A percentile compares a stretch with the other conserved stretches of the same genome.
phyloP scores from a whole-genome alignment of 1,140 invertebrate genomes.

The Paramacrobiotus metropolitanus region DNA sequence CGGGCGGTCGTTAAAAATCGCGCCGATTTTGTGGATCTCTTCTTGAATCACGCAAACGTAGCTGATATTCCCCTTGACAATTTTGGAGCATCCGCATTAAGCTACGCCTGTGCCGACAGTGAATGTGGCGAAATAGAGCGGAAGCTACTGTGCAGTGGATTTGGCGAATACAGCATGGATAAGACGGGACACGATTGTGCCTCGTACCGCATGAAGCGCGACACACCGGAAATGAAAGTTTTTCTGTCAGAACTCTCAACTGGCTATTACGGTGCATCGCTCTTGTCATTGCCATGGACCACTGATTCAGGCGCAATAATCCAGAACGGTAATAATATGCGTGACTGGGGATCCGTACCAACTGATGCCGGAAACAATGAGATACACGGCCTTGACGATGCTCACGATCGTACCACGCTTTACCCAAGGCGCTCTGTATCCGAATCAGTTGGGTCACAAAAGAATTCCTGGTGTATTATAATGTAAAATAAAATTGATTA shows the following conservation, averaged over 20 bases:
- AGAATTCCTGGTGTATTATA: too few relatives aligned
- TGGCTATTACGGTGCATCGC: background rate
- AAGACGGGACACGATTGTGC: background rate
- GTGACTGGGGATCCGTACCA: too few relatives aligned
- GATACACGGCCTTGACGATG: too few relatives aligned
- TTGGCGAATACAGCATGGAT: background rate
- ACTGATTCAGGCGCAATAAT: too few relatives aligned
- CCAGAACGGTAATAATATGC: too few relatives aligned
- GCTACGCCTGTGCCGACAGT: background rate
- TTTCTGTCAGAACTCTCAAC: background rate
- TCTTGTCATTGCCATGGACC: too few relatives aligned
- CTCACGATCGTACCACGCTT: too few relatives aligned
- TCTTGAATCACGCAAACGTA: background rate
- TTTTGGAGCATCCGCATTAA: background rate
- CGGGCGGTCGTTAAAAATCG: background rate
- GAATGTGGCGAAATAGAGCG: background rate
- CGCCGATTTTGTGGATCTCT: background rate
- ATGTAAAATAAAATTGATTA: too few relatives aligned
- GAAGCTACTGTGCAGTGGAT: background rate
- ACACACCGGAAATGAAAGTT: background rate
- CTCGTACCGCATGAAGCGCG: slow-evolving; percentile 4
- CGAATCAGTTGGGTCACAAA: too few relatives aligned
- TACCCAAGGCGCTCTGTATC: too few relatives aligned
- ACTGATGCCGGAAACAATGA: too few relatives aligned
- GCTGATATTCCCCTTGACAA: background rate